These are phyloP conservation scores for Phthorimaea operculella DNA, from an alignment of 1,140 invertebrate species.

Conservation along the genomic window DNA sequence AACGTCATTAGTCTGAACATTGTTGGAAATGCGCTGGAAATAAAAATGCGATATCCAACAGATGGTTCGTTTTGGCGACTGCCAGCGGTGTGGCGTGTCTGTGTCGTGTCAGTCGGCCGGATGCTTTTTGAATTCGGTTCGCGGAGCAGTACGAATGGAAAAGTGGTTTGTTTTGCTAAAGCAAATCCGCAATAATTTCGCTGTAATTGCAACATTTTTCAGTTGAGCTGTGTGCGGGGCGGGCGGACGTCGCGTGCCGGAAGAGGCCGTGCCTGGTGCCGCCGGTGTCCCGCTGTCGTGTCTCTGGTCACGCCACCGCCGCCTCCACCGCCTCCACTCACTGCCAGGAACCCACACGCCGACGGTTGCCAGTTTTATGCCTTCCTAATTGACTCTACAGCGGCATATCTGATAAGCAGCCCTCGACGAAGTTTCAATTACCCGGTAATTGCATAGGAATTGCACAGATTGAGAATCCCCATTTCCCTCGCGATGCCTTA, in stretches of 20 bases:
- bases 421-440: background rate
- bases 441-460: background rate
- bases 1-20: too few species aligned
- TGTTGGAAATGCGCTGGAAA: background rate
- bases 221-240: conserved; percentile 19
- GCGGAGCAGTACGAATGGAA: background rate
- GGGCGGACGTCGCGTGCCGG: conserved; percentile 38
- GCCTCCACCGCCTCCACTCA: background rate
- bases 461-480: too few species aligned
- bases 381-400: conserved; percentile 2
- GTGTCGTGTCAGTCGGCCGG: background rate
- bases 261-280: conserved; percentile 35
- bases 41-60: background rate
- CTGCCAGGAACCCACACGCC: background rate
- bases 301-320: conserved; percentile 43
- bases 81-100: background rate
- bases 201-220: conserved; percentile 25
- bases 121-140: background rate
- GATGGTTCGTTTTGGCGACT: background rate
- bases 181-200: conserved; percentile 16
- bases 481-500: too few species aligned
- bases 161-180: background rate
- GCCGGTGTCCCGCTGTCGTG: conserved; percentile 42
- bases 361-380: background rate
- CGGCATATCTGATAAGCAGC: conserved; percentile 2